Conservation (phyloP, 2,797 vertebrate genomes). For the Hydrophis major region DNA sequence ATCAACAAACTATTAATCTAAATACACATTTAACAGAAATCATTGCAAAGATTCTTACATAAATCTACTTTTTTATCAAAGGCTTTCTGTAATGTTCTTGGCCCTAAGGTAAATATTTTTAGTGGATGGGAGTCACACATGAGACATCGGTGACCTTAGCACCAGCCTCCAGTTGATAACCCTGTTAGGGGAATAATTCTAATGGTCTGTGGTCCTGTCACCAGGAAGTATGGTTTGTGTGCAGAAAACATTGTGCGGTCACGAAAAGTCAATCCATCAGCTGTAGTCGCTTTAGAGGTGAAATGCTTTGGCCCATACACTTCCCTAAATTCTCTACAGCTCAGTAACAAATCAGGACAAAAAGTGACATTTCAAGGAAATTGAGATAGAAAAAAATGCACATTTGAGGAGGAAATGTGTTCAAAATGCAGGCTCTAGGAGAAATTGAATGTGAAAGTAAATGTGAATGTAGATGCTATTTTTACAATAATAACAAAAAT, state of each 20-base stretch:
- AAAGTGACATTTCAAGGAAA: neutral
- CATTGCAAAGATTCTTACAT: neutral
- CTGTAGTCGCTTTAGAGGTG: neutral
- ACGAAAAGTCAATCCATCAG: neutral
- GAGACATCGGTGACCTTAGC: neutral
- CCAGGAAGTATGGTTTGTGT: neutral
- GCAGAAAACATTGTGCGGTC: neutral
- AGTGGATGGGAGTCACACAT: neutral
- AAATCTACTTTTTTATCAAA: neutral
- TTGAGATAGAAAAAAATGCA: neutral
- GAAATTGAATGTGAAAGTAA: neutral
- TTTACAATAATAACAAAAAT: neutral
- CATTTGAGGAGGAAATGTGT: neutral
- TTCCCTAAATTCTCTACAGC: neutral
- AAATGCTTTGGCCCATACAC: neutral
- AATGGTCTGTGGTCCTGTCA: neutral
- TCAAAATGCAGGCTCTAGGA: neutral
- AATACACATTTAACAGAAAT: neutral
- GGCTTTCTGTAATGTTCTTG: fast-evolving
- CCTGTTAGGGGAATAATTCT: neutral
- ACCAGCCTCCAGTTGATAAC: neutral
- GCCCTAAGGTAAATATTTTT: neutral
- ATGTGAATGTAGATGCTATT: neutral
- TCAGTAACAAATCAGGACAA: neutral
- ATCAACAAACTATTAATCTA: neutral